These are phyloP conservation scores for Silurus lanzhouensis DNA, from an alignment of 2,797 vertebrate genomes.

Conservation along the genomic window DNA sequence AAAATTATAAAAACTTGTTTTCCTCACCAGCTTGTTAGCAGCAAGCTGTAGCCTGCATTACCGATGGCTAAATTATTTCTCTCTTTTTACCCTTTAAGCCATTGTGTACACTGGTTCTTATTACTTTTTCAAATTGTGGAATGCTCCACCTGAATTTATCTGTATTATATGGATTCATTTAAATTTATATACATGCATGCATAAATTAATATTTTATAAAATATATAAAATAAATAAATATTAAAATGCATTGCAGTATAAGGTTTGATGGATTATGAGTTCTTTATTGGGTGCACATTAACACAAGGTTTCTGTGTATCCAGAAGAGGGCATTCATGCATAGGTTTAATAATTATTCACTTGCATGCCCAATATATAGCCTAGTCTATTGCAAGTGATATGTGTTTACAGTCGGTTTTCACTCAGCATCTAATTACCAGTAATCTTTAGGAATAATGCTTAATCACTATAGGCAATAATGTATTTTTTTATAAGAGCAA, in stretches of 20 bases:
- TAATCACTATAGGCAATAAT: neutral
- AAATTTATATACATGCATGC: neutral
- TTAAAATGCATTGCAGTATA: neutral
- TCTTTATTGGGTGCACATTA: neutral
- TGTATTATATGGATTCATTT: neutral
- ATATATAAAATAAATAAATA: neutral
- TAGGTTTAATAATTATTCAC: conserved; percentile 44
- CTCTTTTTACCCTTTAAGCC: too few species aligned
- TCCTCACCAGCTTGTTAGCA: neutral
- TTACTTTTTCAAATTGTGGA: too few species aligned
- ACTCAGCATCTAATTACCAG: neutral
- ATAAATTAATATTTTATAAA: neutral
- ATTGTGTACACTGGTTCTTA: too few species aligned
- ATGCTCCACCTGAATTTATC: neutral
- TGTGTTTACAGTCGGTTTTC: neutral
- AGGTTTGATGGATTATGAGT: neutral
- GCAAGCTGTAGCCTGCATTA: neutral
- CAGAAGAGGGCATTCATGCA: conserved; percentile 69
- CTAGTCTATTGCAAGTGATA: neutral
- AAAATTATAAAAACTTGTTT: neutral
- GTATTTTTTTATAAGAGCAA: neutral
- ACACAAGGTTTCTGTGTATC: conserved; percentile 42
- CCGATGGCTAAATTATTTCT: neutral
- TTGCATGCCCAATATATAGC: conserved; percentile 1
- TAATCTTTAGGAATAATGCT: neutral